Base-by-base conservation (phyloP, 1,140 invertebrate genomes). In the Platyura marginata region DNA sequence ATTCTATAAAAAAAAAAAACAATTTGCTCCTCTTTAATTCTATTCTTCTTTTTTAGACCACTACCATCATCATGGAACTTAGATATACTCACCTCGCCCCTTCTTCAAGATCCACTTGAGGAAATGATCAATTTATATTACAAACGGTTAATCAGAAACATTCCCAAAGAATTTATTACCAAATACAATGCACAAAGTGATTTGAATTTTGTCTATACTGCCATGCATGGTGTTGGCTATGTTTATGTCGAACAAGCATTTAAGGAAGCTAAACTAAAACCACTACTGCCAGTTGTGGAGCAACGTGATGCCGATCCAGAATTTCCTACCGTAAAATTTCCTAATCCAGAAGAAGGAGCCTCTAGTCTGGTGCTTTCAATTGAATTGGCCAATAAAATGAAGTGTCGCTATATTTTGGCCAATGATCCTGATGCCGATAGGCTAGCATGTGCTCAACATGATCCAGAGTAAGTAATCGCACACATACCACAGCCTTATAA, bases 361-460 rank as follows among this genome's bases (percentile, higher is more conserved):
- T 82, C 82, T 54, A 85, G 90, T 39, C 58, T 99, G 42, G 71
- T 84, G 55, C 66, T 96, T 16, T 79, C 93, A 18, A 79, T 95
- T 49, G 67, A 78, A 59, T 79, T 83, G 11, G 95, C 95, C 1
- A 73, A 90, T 55, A 49, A 66, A 34, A 70, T 74, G 48, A 64
- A 67, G 2, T 78, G 76, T 32, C 65, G 67, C 2, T 62, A 98
- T 1, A 89, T 98, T 50, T 61, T 98, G 16, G 94, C 93, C 1
- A 98, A 98, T 68, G 96, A 99, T 67, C 96, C 96, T 10, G 96
- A 99, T 66, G 93, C 95, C 6, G 96, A 99, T 69, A 72, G 96
- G 43, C 66, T 98, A 42, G 93, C 93, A 11, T 75, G 92, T 36
- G 94, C 93, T 4, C 89, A 93, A 62, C 79, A 75, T 61, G 64